Base-by-base conservation (phyloP, 2,888 invertebrate species). In the Neoascia interrupta region DNA sequence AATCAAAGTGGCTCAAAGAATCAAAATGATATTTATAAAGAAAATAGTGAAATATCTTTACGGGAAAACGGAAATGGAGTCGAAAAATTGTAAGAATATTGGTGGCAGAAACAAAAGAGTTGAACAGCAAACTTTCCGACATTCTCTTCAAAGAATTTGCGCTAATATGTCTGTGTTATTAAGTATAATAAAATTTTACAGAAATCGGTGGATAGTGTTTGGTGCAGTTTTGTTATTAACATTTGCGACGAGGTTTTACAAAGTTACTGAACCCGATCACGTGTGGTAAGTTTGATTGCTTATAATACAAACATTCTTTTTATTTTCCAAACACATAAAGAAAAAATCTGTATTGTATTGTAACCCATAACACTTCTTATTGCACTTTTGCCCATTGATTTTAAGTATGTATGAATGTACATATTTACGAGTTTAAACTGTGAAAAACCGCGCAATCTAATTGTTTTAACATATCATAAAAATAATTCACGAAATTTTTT, bases 201-300 rank as follows among this genome's bases (percentile, higher is more conserved):
- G 88, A 66, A 86, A 88, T 68, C 93, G 93, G 94, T 94, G 94
- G 93, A 81, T 91, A 0, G 86, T 92, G 36, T 94, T 96, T 87
- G 89, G 90, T 21, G 82, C 91, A 26, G 89, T 96, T 69, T 90
- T 93, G 81, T 85, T 91, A 19, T 89, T 94, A 45, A 94, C 96
- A 26, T 89, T 93, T 82, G 89, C 91, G 23, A 97, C 96, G 6
- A 91, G 97, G 84, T 96, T 95, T 88, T 94, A 97, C 86, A 96
- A 96, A 91, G 95, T 98, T 36, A 91, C 94, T 16, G 94, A 96
- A 86, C 98, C 98, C 1, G 94, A 96, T 89, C 97, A 97, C 92
- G 95, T 98, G 19, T 98, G 97, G 97, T 97, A 91, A 91, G 91
- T 41, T 88, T 21, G n/a, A n/a, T n/a, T n/a, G n/a, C n/a, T 23